Evolutionary conservation across 2,888 invertebrate species (phyloP).

Genomic region (Oscheius sp.): DNA sequence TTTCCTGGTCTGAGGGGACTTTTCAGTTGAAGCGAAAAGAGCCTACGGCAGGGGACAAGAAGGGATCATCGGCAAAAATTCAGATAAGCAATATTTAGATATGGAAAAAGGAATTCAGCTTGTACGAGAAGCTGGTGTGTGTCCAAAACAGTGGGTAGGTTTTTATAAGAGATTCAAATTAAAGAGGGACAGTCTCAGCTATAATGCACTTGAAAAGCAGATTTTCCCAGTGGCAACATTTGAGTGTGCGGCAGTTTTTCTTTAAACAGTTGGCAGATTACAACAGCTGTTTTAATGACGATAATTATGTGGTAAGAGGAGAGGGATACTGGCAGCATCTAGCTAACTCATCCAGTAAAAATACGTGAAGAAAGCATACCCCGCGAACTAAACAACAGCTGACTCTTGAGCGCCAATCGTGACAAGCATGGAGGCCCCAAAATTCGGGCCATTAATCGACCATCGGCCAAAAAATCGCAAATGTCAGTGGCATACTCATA

Average conservation of each 20-base stretch:
- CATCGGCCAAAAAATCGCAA: not conserved
- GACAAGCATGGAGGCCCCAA: conserved; percentile 25
- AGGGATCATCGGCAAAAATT: not conserved
- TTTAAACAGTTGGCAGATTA: too few species aligned
- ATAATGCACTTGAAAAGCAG: too few species aligned
- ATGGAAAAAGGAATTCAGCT: not conserved
- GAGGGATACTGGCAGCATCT: not conserved
- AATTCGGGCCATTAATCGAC: conserved; percentile 13
- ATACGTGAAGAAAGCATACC: conserved; percentile 18
- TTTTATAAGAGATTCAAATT: too few species aligned
- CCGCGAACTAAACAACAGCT: conserved; percentile 32
- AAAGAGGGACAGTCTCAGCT: too few species aligned
- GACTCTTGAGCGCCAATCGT: conserved; percentile 3
- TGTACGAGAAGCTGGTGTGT: not conserved
- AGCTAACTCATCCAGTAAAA: not conserved
- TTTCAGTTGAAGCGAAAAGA: not conserved
- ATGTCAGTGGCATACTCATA: not conserved
- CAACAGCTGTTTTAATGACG: not conserved
- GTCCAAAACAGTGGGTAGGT: too few species aligned
- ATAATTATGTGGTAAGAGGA: not conserved
- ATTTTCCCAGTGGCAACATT: too few species aligned
- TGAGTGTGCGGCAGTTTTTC: too few species aligned
- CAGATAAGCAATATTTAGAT: not conserved
- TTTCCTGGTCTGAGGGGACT: not conserved
- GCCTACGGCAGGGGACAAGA: not conserved